Evolutionary conservation across 1,140 invertebrate genomes (phyloP), one percentile per base, ranked within the genome.

Genomic region (Phymastichus coffea): DNA sequence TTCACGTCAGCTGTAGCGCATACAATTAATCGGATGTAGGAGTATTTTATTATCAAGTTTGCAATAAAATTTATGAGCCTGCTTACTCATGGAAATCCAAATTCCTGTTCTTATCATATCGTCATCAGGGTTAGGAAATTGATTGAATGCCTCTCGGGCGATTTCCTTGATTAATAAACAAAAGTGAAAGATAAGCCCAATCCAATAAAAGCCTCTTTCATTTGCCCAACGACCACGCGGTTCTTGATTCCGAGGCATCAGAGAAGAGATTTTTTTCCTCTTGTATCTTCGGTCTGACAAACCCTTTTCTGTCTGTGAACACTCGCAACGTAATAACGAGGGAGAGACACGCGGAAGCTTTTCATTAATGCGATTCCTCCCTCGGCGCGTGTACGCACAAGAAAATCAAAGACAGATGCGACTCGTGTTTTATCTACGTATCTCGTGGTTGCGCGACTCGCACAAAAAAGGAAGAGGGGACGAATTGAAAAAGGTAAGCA

Each of bases 391-490:
- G 38, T 7, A 3, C 38, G 25, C 41, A 14, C 20, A 6, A 25
- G 7, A 33, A 33, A 60, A 60, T 60, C 57, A 54, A 54, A 54
- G 37, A 40, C 57, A 52, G 48, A 46, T 59, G 57, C 35, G 43
- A 30, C 47, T 26, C 48, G 57, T 59, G 57, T 47, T 52, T 60
- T 60, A 60, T 60, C 57, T 38, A 10, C n/a, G 14, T 15, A 59
- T 53, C 49, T 41, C 35, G 33, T n/a, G n/a, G 23, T n/a, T n/a
- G n/a, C n/a, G 23, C 25, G 37, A 38, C 33, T 57, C 43, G 30
- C 40, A 48, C 40, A 23, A 17, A n/a, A 26, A 28, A 20, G 30
- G 49, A 35, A 20, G 57, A 22, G 33, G 40, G 9, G 19, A 25
- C n/a, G 48, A 19, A 17, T 35, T 37, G 40, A 25, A 33, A 48